A percentile compares a stretch with the other conserved stretches of the same genome.
Evolutionary conservation across 2,113 vertebrate species (phyloP).

Genomic region (Shinisaurus crocodilurus): DNA sequence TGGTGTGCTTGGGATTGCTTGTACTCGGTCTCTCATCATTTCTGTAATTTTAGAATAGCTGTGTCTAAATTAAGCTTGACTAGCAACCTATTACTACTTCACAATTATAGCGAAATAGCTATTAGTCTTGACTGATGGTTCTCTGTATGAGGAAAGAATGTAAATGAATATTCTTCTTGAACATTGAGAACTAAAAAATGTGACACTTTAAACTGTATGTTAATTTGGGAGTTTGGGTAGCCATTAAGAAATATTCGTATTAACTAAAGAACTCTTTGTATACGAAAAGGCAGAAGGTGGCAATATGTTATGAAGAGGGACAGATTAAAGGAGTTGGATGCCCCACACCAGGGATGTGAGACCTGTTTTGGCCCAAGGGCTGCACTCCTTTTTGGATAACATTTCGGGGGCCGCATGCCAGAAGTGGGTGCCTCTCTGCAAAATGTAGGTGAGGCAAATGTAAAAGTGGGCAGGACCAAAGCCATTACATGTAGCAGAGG

Average conservation of each 20-base stretch:
- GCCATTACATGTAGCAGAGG: no score
- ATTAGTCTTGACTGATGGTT: slow-evolving; percentile 19
- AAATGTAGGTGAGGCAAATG: no score
- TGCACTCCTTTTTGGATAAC: no score
- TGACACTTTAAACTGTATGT: background rate
- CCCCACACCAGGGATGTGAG: no score
- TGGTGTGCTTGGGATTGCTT: background rate
- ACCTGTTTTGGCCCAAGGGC: no score
- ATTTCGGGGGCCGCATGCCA: no score
- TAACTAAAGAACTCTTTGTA: background rate
- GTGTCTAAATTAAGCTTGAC: background rate
- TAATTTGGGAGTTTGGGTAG: background rate
- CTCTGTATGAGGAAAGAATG: slow-evolving; percentile 6
- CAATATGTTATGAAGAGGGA: background rate
- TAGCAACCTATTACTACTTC: slow-evolving; percentile 34
- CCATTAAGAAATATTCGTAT: background rate
- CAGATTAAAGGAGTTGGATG: background rate
- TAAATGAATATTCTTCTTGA: slow-evolving; percentile 32
- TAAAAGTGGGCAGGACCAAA: no score
- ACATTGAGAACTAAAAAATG: background rate
- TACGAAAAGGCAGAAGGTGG: background rate
- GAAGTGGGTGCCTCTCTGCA: no score
- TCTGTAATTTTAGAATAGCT: background rate
- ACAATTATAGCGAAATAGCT: slow-evolving; percentile 45
- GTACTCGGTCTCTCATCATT: background rate